These are phyloP conservation scores for Cephonodes hylas DNA, from an alignment of 2,888 invertebrate species.

Conservation along the genomic window DNA sequence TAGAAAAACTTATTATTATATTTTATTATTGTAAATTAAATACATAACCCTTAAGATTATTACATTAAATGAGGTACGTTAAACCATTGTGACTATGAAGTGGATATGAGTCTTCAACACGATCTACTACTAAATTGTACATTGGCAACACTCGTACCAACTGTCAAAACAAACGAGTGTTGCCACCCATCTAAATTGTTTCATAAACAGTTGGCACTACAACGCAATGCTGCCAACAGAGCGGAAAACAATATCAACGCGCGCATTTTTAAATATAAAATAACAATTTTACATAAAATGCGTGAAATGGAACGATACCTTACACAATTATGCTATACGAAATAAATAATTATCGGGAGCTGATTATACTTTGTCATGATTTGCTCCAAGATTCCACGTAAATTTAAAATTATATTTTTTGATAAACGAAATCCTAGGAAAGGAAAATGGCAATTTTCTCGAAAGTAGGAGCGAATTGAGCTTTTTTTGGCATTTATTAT, in stretches of 20 bases:
- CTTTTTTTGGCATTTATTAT: slow-evolving; percentile 27
- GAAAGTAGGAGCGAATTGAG: not conserved
- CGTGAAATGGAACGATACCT: slow-evolving; percentile 75
- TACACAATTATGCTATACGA: slow-evolving; percentile 53
- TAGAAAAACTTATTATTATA: slow-evolving; percentile 49
- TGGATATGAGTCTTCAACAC: slow-evolving; percentile 50
- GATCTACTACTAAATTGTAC: slow-evolving; percentile 51
- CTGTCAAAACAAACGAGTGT: slow-evolving; percentile 26
- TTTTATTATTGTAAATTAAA: slow-evolving; percentile 51
- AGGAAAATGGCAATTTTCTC: slow-evolving; percentile 37
- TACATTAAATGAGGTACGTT: slow-evolving; percentile 77
- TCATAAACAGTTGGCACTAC: slow-evolving; percentile 4
- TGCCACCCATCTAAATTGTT: not conserved
- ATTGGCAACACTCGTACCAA: slow-evolving; percentile 28
- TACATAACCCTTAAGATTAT: slow-evolving; percentile 65
- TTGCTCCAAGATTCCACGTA: not conserved
- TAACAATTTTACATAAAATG: slow-evolving; percentile 78
- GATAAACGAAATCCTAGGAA: slow-evolving; percentile 75
- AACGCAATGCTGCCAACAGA: slow-evolving; percentile 19
- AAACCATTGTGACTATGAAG: slow-evolving; percentile 75
- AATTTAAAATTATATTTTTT: slow-evolving; percentile 27
- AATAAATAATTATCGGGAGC: slow-evolving; percentile 59
- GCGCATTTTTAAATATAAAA: slow-evolving; percentile 63
- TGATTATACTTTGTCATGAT: slow-evolving; percentile 8
- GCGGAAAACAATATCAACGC: slow-evolving; percentile 68